Evolutionary conservation across 2,797 vertebrate species (phyloP), one percentile per base, ranked within the genome.

Genomic region (Pitangus sulphuratus): DNA sequence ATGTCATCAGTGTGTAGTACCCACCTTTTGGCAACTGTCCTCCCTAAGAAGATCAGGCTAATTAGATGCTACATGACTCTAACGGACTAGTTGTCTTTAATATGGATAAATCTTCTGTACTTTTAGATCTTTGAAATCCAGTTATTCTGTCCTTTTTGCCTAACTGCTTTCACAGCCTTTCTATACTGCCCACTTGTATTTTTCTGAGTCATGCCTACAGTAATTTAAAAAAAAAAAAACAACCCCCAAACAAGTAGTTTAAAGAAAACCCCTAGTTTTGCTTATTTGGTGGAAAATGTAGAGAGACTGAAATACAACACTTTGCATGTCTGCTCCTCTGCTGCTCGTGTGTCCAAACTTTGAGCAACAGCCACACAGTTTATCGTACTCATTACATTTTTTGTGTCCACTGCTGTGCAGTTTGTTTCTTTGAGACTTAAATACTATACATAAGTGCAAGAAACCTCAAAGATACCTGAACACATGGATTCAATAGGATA

Each of bases 211-310:
- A 80, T 72, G 57, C 19, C 42, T 83, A 28, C 40, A 80, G 42
- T 91, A 93, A 47, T 44, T 74, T 26, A 19, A 68, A 89, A n/a
- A 44, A 44, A 44, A 44, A 9, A 48, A 42, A 1, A 0, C 2
- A 62, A 44, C 24, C 16, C 12, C 8, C 24, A 84, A 84, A 25
- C 6, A 76, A 37, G 42, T 33, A 22, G 44, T 19, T 77, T 8
- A 40, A 62, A 76, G 37, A 20, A 56, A 37, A 2, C 1, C 21
- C 12, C 57, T 75, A 58, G 16, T 60, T 93, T 90, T 84, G 40
- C 51, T 95, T 92, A 74, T 51, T n/a, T 81, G 76, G 62, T 93
- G 65, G 87, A 95, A 96, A 96, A 87, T 76, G 79, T 78, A 78
- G 84, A 70, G 33, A 89, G 47, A 85, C 6, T 62, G 51, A 86